Conservation (phyloP, 2,797 vertebrate species). For the Aselliscus stoliczkanus region DNA sequence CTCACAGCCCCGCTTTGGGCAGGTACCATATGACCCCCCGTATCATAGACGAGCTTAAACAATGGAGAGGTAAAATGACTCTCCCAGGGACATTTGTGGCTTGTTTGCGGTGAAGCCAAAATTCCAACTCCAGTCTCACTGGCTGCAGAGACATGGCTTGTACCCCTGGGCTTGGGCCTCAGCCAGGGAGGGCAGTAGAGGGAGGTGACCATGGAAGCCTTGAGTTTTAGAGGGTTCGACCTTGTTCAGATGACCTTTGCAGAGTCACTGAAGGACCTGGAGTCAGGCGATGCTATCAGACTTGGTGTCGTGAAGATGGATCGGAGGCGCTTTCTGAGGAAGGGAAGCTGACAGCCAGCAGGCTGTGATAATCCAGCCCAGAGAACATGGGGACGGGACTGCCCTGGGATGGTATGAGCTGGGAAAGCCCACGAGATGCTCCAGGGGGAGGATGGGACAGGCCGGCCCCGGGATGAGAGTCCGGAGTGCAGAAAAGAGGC, state of each 20-base stretch:
- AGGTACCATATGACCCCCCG: no score
- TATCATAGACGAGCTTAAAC: neutral
- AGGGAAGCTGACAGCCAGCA: neutral
- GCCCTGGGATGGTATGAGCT: rapidly evolving
- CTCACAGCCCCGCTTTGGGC: neutral
- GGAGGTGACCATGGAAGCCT: neutral
- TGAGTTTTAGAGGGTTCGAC: neutral
- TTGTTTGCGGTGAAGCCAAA: neutral
- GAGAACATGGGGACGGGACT: neutral
- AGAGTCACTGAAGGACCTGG: neutral
- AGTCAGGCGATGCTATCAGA: neutral
- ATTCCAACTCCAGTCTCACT: neutral
- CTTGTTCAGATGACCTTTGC: neutral
- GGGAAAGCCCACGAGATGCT: neutral
- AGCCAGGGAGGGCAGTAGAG: neutral
- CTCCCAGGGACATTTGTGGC: neutral
- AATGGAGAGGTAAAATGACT: neutral
- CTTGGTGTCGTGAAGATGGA: neutral
- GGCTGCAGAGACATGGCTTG: neutral
- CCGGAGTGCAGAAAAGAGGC: neutral
- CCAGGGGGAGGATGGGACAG: neutral
- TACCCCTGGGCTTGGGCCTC: neutral
- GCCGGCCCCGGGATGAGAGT: neutral
- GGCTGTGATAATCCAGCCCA: neutral
- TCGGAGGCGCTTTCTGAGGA: neutral